Evolutionary conservation across 2,113 vertebrate genomes (phyloP), one percentile per base, ranked within the genome.

Genomic region (Nerophis ophidion): DNA sequence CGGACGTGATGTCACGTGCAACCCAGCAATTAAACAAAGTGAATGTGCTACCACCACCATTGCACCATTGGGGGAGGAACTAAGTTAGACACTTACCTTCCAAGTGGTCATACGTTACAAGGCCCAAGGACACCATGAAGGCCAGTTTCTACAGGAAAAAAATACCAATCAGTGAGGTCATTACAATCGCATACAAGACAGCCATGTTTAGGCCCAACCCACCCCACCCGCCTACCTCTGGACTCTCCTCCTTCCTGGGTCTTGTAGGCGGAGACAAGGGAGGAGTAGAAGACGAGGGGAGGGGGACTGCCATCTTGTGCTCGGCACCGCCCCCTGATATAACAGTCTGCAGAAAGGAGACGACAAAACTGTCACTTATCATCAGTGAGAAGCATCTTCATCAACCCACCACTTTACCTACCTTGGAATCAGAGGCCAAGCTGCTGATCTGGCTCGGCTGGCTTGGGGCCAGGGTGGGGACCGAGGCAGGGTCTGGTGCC

Each of bases 101-200:
- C 78, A 99, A 81, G 83, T 98, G 96, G 85, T 97, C 95, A 15
- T 98, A 93, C 83, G 96, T 99, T 50, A 99, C 96, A 49, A 99
- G 86, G 53, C 96, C 96, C 65, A 99, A 83, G 74, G 96, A 97
- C 77, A 98, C 95, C 96, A 99, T 98, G 86, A 98, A 99, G 88
- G 96, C 95, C 87, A 98, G 93, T 98, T 99, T 99, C 96, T 99
- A 78, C 69, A 63, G 3, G 66, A 34, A 36, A 72, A 4, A 53
- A 33, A 46, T 4, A 7, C 13, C 11, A 11, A 35, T 48, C 45
- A 47, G 17, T 35, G 7, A 36, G n/a, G 34, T 8, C 38, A 40
- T 12, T 11, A 44, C 40, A 12, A 11, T 44, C 4, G 11, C 40
- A 44, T 5, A 44, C 40, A 44, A 11, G 8, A 13, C 2, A 5